These are phyloP conservation scores for Turnix velox DNA, from an alignment of 2,113 vertebrate species.

Conservation along the genomic window DNA sequence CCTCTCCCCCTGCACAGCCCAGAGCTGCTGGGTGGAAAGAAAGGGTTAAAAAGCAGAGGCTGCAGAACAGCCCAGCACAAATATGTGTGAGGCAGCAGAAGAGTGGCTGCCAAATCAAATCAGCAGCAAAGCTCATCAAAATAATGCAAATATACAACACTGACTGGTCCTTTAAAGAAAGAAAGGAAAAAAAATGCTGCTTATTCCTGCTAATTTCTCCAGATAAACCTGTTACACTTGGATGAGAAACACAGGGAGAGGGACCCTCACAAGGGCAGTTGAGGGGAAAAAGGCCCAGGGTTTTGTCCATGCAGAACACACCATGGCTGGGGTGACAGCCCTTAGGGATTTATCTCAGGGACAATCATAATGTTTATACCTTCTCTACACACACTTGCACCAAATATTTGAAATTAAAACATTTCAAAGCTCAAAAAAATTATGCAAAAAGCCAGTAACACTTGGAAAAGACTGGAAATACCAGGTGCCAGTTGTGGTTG, in stretches of 20 bases:
- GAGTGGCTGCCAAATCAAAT: neutral
- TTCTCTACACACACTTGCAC: neutral
- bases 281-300: neutral
- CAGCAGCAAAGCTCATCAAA: neutral
- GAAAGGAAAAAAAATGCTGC: accelerated
- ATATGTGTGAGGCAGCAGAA: neutral
- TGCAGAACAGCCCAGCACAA: neutral
- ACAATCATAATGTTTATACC: neutral
- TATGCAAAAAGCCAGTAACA: neutral
- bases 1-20: neutral
- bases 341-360: neutral
- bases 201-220: neutral
- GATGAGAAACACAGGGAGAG: neutral
- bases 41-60: slow-evolving; percentile 11
- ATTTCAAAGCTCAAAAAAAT: neutral
- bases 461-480: neutral
- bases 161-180: neutral
- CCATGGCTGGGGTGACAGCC: neutral
- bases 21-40: neutral
- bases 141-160: neutral
- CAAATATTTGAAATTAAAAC: too few relatives aligned
- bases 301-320: neutral
- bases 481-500: accelerated
- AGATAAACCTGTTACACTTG: accelerated
- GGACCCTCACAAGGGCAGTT: accelerated